These are phyloP conservation scores for Pristionchus japonicus DNA, from an alignment of 2,888 invertebrate species.

Conservation along the genomic window DNA sequence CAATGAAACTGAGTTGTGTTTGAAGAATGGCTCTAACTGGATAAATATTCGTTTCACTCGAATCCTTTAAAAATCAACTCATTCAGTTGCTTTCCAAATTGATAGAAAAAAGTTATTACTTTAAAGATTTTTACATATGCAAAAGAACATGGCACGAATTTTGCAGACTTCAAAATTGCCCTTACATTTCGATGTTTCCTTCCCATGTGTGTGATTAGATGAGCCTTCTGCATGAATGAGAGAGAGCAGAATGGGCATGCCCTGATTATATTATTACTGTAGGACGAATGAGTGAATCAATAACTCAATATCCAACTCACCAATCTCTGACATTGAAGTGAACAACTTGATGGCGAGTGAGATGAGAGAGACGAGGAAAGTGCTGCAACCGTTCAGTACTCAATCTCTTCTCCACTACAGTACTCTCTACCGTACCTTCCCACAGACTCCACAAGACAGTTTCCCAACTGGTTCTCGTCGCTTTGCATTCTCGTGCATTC, in stretches of 20 bases:
- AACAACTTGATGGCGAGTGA: constrained; percentile 60
- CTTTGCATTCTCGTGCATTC: constrained; percentile 53
- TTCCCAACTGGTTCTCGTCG: constrained; percentile 39
- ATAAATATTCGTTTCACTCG: too few relatives aligned
- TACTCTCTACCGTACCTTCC: constrained; percentile 52
- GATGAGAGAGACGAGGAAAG: constrained; percentile 60
- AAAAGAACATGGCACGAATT: not conserved
- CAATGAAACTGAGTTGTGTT: too few relatives aligned
- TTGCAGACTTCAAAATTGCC: not conserved
- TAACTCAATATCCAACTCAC: not conserved
- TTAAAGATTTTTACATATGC: too few relatives aligned
- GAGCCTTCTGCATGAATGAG: constrained; percentile 59
- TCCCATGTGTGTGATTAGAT: constrained; percentile 55
- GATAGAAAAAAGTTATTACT: too few relatives aligned
- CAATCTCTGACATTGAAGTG: constrained; percentile 56
- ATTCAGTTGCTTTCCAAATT: too few relatives aligned
- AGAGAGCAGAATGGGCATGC: constrained; percentile 56
- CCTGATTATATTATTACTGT: constrained; percentile 14
- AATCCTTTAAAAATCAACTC: too few relatives aligned
- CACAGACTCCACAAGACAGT: constrained; percentile 59
- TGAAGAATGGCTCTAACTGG: too few relatives aligned
- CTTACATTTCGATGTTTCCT: constrained; percentile 54
- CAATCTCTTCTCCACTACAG: too few relatives aligned
- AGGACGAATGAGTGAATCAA: not conserved
- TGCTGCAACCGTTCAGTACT: constrained; percentile 48